phyloP scores from a whole-genome alignment of 2,113 vertebrate genomes.

The Macaca nemestrina region DNA sequence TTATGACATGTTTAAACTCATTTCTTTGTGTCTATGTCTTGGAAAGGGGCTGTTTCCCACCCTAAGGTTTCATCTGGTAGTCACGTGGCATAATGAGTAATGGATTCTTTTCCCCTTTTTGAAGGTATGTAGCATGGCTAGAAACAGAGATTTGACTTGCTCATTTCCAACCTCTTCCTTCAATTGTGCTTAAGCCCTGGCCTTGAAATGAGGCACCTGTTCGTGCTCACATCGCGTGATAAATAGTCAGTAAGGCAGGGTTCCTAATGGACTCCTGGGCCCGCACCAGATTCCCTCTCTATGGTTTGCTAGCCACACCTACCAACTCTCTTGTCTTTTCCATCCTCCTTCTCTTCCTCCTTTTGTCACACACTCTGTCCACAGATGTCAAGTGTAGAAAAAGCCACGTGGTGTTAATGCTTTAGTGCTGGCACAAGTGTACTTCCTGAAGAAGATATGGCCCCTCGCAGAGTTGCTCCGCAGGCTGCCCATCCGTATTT shows the following conservation, averaged over 20 bases:
- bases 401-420: slow-evolving; percentile 58
- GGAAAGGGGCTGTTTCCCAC: neutral
- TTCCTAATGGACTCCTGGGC: neutral
- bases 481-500: slow-evolving; percentile 65
- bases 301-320: neutral
- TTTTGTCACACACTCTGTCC: slow-evolving; percentile 75
- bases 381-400: slow-evolving; percentile 77
- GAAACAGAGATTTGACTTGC: neutral
- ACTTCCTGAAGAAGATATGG: slow-evolving; percentile 74
- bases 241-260: neutral
- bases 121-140: neutral
- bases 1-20: neutral
- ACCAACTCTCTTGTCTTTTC: slow-evolving; percentile 11
- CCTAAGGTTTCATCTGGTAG: neutral
- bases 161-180: neutral
- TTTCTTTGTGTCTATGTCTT: neutral
- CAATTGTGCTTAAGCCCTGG: neutral
- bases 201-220: neutral
- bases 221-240: neutral
- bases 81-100: neutral
- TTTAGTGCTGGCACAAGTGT: slow-evolving; percentile 39
- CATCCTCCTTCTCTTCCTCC: slow-evolving; percentile 44
- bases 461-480: neutral
- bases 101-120: neutral
- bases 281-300: neutral